Base-by-base conservation (phyloP, 37 sponge, comb jelly and placozoan species). In the Sycon ciliatum region DNA sequence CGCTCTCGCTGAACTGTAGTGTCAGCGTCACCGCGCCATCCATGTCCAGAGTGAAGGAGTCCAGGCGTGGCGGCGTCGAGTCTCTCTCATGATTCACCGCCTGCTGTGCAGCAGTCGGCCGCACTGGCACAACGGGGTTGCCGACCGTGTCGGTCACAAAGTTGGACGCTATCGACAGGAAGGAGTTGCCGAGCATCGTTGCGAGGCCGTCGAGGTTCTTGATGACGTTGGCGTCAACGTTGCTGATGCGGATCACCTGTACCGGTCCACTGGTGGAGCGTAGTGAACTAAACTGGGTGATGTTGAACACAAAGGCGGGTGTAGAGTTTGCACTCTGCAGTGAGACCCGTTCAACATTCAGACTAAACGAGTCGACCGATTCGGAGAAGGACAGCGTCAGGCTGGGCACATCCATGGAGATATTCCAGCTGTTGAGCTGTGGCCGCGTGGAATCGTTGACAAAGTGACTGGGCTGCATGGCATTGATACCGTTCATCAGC, bases 331-430 rank as follows among this genome's bases (percentile, higher is more conserved):
- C 16, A 56, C 81, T 81, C 39, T 52, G 68, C 3, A 92, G 67
- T n/a, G 82, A 79, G 3, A 92, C 71, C 38, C 84, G 68, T 13
- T 70, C 69, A 23, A 92, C 83, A 39, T 81, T 69, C 35, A 92
- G 82, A 33, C 85, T 84, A 0, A 77, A 56, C 0, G 81, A 88
- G 66, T 92, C 85, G 1, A 92, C 93, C 26, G 93, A 85, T 57
- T 92, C 93, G 62, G 83, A 82, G 75, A 92, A 92, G 37, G 52
- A 62, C 26, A 92, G 71, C 23, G 80, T 76, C 37, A 92, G 67
- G 16, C 67, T 78, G 20, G 88, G 88, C 36, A 66, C 66, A 71
- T 92, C 66, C 34, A 84, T 23, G 32, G 80, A 80, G 0, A 92
- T 49, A 46, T 84, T 42, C 38, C 78, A 92, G 32, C 26, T 24